Evolutionary conservation across 2,797 vertebrate species (phyloP), one percentile per base, ranked within the genome.

Genomic region (Acipenser oxyrinchus): DNA sequence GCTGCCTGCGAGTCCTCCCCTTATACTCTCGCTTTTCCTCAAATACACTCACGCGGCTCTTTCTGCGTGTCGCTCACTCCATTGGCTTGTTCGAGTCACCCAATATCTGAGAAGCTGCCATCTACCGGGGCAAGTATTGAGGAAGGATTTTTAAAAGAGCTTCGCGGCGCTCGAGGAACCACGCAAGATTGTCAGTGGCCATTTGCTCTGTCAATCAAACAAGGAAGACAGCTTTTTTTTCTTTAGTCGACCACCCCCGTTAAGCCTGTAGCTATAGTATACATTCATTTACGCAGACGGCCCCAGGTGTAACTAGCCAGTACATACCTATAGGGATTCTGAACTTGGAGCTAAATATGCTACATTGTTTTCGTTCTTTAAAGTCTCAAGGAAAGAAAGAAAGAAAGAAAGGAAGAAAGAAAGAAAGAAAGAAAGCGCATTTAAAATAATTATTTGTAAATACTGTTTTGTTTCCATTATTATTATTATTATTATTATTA

Each of bases 61-160:
- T 37, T 67, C 68, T 55, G 60, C 60, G 71, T 18, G 72, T 72
- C 72, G 73, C 69, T 66, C 72, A 72, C 75, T 71, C 69, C 72
- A 77, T 65, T 70, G 75, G 65, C 60, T 72, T 8, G 62, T 66
- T 55, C 60, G 73, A 76, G 62, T 69, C 61, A 79, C 83, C 73
- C 71, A 71, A 77, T 75, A 75, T 82, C 68, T 69, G 78, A 72
- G 75, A 79, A 81, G 79, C 88, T 88, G 89, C 92, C 92, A 90
- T 92, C 89, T 86, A 86, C 77, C 78, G 82, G 84, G 87, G 84
- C 83, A 62, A 68, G 75, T 79, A 79, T 85, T 76, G 75, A 81
- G 76, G 81, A 85, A 81, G 90, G 90, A 90, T 91, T 93, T 95
- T 95, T 95, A 95, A 92, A 89, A 86, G 69, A 83, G 84, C 77